Conservation (phyloP, 2,888 invertebrate species). For the Eristalinus aeneus region DNA sequence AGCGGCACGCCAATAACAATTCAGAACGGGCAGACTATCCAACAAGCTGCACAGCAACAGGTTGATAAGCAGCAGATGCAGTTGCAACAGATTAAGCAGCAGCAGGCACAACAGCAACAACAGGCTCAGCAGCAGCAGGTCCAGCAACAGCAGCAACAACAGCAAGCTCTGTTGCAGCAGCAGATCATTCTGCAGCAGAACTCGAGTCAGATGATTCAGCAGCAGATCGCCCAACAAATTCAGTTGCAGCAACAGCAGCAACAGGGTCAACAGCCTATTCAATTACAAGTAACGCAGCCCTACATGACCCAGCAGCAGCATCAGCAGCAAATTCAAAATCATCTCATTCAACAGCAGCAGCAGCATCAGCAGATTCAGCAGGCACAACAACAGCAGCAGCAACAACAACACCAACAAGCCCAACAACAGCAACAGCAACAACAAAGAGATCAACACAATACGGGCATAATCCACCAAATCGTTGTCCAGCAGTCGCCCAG, state of each 20-base stretch:
- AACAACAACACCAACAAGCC: conserved; percentile 73
- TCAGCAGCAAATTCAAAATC: conserved; percentile 81
- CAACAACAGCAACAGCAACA: conserved; percentile 80
- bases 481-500: conserved; percentile 78
- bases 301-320: conserved; percentile 82
- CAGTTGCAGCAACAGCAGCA: conserved; percentile 76
- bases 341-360: conserved; percentile 80
- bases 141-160: conserved; percentile 76
- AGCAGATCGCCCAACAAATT: conserved; percentile 76
- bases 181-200: conserved; percentile 76
- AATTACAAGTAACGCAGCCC: conserved; percentile 78
- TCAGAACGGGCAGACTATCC: conserved; percentile 78
- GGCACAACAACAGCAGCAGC: conserved; percentile 74
- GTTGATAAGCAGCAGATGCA: conserved; percentile 77
- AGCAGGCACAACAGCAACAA: conserved; percentile 77
- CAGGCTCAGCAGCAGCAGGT: conserved; percentile 76
- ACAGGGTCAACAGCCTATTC: conserved; percentile 76
- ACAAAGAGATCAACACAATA: conserved; percentile 83
- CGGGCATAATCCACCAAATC: conserved; percentile 77
- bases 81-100: conserved; percentile 47
- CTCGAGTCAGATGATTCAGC: conserved; percentile 74
- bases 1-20: conserved; percentile 79
- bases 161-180: conserved; percentile 77
- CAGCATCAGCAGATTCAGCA: conserved; percentile 77
- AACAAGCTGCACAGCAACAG: conserved; percentile 79